Base-by-base conservation (phyloP, 1,140 invertebrate genomes). In the Saxidomus purpurata region DNA sequence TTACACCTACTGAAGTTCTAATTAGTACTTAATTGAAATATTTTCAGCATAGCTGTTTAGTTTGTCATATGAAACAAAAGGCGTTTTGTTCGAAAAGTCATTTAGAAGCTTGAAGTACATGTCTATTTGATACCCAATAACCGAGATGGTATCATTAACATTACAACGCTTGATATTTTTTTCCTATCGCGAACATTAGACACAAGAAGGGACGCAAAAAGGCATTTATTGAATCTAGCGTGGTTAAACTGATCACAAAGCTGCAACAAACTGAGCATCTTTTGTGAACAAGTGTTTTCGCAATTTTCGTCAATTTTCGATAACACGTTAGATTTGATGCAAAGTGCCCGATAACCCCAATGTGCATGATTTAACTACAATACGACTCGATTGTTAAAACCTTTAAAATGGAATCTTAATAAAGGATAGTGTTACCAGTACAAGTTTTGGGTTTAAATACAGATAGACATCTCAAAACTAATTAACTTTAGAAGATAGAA, bases 381-480 rank as follows among this genome's bases (percentile, higher is more conserved):
- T 79, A 79, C 74, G 55, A 19, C 8, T 1, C 8, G 28, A 59
- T 52, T 79, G 76, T 79, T 34, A 55, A 79, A 49, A 79, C 47
- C 25, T 79, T 55, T 31, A 79, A 79, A 79, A 79, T 79, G 76
- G 76, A 79, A 79, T 79, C 76, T 79, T 79, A 79, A 79, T 79
- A 31, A 22, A 36, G 47, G 76, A 15, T 49, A 15, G 17, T 34
- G 15, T 79, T 79, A 79, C 49, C 3, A 15, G 47, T 52, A 4
- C 28, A 34, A 49, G 47, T 31, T 59, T 79, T 79, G 15, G 43
- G 49, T 79, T 79, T 79, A 36, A 79, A 79, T 55, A 25, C 17
- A 52, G 76, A 79, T 79, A 34, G 6, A 6, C 9, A 79, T 79
- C 76, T 79, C 28, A 38, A 79, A 79, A 79, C 47, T 79, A 79